Evolutionary conservation across 2,888 invertebrate species (phyloP).

Genomic region (Drosophila mulleri): DNA sequence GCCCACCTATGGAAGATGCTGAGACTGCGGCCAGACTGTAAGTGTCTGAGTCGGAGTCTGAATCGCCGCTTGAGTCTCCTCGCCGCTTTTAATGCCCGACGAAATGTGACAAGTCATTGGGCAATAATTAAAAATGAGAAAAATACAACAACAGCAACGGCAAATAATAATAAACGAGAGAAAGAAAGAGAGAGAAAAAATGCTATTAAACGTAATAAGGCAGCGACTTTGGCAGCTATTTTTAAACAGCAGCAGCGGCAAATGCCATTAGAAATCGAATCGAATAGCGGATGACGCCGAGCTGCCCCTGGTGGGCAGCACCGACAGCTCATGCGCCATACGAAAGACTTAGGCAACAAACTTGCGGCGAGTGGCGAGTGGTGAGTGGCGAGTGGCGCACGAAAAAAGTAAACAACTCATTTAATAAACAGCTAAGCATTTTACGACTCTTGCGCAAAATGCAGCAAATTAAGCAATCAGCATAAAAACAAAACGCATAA

Average conservation of each 20-base stretch:
- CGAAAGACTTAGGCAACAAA: slow-evolving; percentile 79
- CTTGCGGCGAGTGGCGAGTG: slow-evolving; percentile 54
- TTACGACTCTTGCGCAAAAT: slow-evolving; percentile 77
- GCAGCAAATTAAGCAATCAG: slow-evolving; percentile 81
- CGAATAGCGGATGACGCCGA: slow-evolving; percentile 39
- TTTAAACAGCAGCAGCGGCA: slow-evolving; percentile 42
- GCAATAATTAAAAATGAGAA: slow-evolving; percentile 77
- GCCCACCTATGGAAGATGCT: slow-evolving; percentile 38
- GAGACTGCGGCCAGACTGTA: background rate
- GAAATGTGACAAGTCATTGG: slow-evolving; percentile 81
- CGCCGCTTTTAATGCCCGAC: slow-evolving; percentile 53
- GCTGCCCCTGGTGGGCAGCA: slow-evolving; percentile 19
- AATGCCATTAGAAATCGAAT: slow-evolving; percentile 58
- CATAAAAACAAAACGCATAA: slow-evolving; percentile 75
- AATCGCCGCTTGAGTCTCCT: slow-evolving; percentile 3
- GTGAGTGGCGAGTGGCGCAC: slow-evolving; percentile 20
- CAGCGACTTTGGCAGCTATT: slow-evolving; percentile 61
- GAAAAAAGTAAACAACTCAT: slow-evolving; percentile 61
- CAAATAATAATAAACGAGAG: slow-evolving; percentile 32
- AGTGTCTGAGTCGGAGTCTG: slow-evolving; percentile 1
- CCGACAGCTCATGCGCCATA: slow-evolving; percentile 6
- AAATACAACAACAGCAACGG: slow-evolving; percentile 2
- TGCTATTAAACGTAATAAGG: slow-evolving; percentile 80
- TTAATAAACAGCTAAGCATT: slow-evolving; percentile 60
- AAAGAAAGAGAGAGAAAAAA: slow-evolving; percentile 43